Evolutionary conservation across 1,140 invertebrate species (phyloP).

Genomic region (Globodera rostochiensis): DNA sequence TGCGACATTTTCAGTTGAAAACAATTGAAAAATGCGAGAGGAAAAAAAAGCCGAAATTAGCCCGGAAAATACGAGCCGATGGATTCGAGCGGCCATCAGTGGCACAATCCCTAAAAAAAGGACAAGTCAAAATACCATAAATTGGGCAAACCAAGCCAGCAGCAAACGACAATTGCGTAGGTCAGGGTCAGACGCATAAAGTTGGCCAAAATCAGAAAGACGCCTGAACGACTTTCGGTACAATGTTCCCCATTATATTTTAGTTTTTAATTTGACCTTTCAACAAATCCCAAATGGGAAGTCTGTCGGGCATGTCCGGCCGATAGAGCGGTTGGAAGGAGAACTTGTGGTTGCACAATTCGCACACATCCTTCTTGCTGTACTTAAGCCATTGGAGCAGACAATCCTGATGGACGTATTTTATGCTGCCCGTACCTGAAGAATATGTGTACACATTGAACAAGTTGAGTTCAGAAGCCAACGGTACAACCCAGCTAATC

Average conservation of each 20-base stretch:
- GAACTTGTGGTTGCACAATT: slow-evolving; percentile 94
- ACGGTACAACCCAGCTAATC: too few species aligned
- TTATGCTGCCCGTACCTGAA: slow-evolving; percentile 96
- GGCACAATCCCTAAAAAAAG: slow-evolving; percentile 75
- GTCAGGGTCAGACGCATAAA: slow-evolving; percentile 94
- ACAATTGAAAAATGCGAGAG: slow-evolving; percentile 80
- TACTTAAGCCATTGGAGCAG: slow-evolving; percentile 77
- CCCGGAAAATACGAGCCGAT: slow-evolving; percentile 53
- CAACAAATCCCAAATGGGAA: slow-evolving; percentile 75
- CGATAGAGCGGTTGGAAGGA: slow-evolving; percentile 98
- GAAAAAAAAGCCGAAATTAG: slow-evolving; percentile 76
- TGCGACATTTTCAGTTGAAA: slow-evolving; percentile 55
- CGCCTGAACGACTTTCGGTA: slow-evolving; percentile 69
- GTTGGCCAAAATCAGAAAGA: slow-evolving; percentile 83
- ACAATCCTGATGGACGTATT: slow-evolving; percentile 92
- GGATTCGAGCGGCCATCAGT: slow-evolving; percentile 80
- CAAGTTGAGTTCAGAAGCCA: too few species aligned
- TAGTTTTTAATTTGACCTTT: slow-evolving; percentile 22
- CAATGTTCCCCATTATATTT: slow-evolving; percentile 71
- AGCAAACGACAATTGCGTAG: slow-evolving; percentile 88
- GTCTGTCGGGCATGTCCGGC: slow-evolving; percentile 93
- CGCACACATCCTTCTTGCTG: slow-evolving; percentile 96
- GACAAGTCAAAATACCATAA: background rate
- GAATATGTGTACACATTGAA: background rate
- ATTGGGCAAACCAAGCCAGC: slow-evolving; percentile 81